Evolutionary conservation across 2,888 invertebrate species (phyloP).

Genomic region (Piscicola geometra): DNA sequence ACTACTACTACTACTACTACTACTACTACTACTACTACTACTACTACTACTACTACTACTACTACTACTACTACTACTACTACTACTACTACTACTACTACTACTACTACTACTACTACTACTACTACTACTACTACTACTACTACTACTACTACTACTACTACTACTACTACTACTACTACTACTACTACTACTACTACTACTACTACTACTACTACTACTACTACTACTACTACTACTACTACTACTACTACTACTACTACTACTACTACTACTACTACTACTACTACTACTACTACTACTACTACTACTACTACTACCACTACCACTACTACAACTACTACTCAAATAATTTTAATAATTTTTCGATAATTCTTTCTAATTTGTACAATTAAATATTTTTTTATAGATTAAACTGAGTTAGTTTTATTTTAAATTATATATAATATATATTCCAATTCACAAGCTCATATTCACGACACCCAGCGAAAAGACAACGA

Average conservation of each 20-base stretch:
- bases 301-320: constrained; percentile 20
- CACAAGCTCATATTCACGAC: too few relatives aligned
- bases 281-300: constrained; percentile 21
- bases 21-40: constrained; percentile 14
- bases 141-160: constrained; percentile 2
- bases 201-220: constrained; percentile 14
- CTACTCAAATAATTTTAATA: constrained; percentile 8
- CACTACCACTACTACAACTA: constrained; percentile 13
- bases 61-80: constrained; percentile 22
- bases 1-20: constrained; percentile 8
- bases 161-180: constrained; percentile 9
- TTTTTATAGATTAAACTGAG: too few relatives aligned
- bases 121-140: constrained; percentile 13
- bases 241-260: constrained; percentile 21
- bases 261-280: constrained; percentile 22
- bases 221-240: constrained; percentile 22
- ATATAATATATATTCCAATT: too few relatives aligned
- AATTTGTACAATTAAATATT: too few relatives aligned
- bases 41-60: constrained; percentile 14
- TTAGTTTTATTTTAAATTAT: too few relatives aligned
- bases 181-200: constrained; percentile 15
- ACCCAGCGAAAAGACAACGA: too few relatives aligned
- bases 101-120: constrained; percentile 22
- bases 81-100: constrained; percentile 21
- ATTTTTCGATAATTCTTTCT: too few relatives aligned